A percentile compares a stretch with the other conserved stretches of the same genome.
These are phyloP conservation scores for Polyodon spathula DNA, from an alignment of 2,113 vertebrate species.

Conservation along the genomic window DNA sequence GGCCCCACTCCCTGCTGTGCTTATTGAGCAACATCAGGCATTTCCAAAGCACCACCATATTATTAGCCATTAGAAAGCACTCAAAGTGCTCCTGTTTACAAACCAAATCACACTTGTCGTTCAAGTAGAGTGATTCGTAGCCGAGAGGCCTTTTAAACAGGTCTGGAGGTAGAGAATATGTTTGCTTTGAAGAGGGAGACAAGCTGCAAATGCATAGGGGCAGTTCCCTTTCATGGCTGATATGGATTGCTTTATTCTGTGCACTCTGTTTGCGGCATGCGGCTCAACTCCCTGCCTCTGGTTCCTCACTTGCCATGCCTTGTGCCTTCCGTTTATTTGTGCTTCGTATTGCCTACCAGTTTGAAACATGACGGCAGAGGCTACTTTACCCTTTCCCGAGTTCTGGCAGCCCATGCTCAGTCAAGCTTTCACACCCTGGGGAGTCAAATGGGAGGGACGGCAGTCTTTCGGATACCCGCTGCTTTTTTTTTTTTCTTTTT, in stretches of 20 bases:
- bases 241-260: background rate
- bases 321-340: slow-evolving; percentile 35
- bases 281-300: background rate
- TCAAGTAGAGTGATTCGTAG: background rate
- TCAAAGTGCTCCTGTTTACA: slow-evolving; percentile 12
- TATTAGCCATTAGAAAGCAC: slow-evolving; percentile 13
- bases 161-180: background rate
- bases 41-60: slow-evolving; percentile 7
- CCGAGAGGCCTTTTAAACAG: background rate
- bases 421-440: slow-evolving; percentile 46
- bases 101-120: slow-evolving; percentile 5
- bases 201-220: background rate
- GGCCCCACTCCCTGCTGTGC: slow-evolving; percentile 5
- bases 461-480: slow-evolving; percentile 14
- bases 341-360: slow-evolving; percentile 37
- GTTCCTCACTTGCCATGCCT: slow-evolving; percentile 24
- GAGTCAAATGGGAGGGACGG: slow-evolving; percentile 32
- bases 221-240: slow-evolving; percentile 3
- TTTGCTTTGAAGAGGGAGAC: background rate
- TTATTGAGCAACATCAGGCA: slow-evolving; percentile 13
- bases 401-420: slow-evolving; percentile 52
- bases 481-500: slow-evolving; percentile 13
- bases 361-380: slow-evolving; percentile 37
- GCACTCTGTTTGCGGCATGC: background rate
- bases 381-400: slow-evolving; percentile 28